Percentiles rank a stretch among this genome's conserved stretches.
Conservation (phyloP, 1,140 invertebrate genomes). For the Zophobas atratus region DNA sequence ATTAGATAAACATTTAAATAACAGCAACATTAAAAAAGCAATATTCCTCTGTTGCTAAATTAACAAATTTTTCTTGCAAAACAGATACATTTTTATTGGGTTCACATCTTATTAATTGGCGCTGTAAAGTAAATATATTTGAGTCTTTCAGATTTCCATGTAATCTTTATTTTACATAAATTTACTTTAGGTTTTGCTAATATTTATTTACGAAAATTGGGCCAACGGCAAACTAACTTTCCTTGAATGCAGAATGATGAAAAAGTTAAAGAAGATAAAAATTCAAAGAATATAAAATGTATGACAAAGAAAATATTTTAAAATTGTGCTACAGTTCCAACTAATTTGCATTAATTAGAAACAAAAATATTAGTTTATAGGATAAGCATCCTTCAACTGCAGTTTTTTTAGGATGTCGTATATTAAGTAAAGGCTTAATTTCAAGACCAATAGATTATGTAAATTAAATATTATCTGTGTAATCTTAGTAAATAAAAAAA, state of each 20-base stretch:
- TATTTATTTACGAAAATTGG: conserved; percentile 43
- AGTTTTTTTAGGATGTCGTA: no score
- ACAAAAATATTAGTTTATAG: no score
- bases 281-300: background rate
- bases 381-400: no score
- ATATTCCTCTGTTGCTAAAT: background rate
- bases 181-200: conserved; percentile 40
- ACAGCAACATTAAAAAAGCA: no score
- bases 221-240: conserved; percentile 26
- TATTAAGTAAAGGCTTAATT: no score
- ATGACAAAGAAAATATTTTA: background rate
- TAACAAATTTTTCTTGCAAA: background rate
- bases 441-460: no score
- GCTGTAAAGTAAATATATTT: conserved; percentile 25
- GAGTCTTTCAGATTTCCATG: conserved; percentile 32
- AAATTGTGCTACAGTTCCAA: no score
- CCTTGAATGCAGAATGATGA: background rate
- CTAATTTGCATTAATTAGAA: no score
- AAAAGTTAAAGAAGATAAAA: background rate
- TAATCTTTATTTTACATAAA: conserved; percentile 41
- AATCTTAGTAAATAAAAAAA: no score
- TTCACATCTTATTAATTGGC: conserved; percentile 13
- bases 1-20: no score
- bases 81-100: conserved; percentile 1
- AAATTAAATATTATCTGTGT: no score